Percentiles rank a stretch among this genome's conserved stretches.
Conservation (phyloP, 1,140 invertebrate genomes). For the Drosophila pallidifrons region DNA sequence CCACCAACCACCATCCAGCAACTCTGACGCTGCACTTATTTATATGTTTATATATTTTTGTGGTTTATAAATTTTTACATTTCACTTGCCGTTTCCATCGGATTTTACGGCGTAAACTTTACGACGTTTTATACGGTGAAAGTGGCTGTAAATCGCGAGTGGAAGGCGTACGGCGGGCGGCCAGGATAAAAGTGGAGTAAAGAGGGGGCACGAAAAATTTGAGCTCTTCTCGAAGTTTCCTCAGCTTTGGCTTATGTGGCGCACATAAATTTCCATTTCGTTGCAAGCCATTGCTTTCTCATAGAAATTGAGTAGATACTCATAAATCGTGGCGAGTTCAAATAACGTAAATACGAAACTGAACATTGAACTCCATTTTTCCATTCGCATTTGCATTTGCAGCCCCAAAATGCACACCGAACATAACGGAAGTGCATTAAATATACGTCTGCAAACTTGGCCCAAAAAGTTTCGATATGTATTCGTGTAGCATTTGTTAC, state of each 20-base stretch:
- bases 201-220: constrained; percentile 12
- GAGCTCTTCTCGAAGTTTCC: constrained; percentile 24
- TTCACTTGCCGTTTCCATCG: constrained; percentile 50
- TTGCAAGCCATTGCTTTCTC: constrained; percentile 72
- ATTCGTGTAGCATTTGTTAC: constrained; percentile 2
- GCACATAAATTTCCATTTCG: constrained; percentile 82
- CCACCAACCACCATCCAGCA: constrained; percentile 62
- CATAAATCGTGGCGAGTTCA: constrained; percentile 78
- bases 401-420: constrained; percentile 34
- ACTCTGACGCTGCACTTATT: constrained; percentile 56
- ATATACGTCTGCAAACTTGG: constrained; percentile 16
- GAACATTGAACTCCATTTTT: constrained; percentile 53
- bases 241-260: constrained; percentile 40
- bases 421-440: constrained; percentile 67
- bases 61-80: constrained; percentile 79
- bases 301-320: constrained; percentile 78
- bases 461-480: constrained; percentile 1
- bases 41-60: constrained; percentile 72
- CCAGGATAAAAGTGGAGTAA: background rate
- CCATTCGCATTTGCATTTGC: constrained; percentile 47
- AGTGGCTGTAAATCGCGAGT: constrained; percentile 64
- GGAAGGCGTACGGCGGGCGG: background rate
- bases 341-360: constrained; percentile 76
- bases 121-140: constrained; percentile 73
- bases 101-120: constrained; percentile 70